Evolutionary conservation across 2,888 invertebrate genomes (phyloP), one percentile per base, ranked within the genome.

Genomic region (Yponomeuta evonymella): DNA sequence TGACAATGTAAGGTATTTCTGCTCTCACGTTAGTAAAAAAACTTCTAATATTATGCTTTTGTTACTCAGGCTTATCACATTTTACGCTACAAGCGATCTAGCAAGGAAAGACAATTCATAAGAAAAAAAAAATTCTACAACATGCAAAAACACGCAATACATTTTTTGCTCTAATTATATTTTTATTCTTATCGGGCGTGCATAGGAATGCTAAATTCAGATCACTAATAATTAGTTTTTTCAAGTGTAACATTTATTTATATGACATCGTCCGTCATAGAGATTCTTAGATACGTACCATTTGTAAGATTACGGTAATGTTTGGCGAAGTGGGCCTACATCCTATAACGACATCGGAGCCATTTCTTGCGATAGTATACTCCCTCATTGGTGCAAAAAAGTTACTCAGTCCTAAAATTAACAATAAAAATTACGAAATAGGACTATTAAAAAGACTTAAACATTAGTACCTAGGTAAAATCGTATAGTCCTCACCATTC

Each of bases 311-410:
- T 73, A 92, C 85, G 75, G 84, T 77, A 76, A 89, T 80, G 74
- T 91, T 90, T 74, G 92, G 90, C 77, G 86, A 86, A 67, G 89
- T 86, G 69, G 92, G 92, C 83, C 85, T 90, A 90, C 92, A 92
- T 82, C 85, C 88, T 75, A 90, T 85, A 73, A 90, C 77, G 74
- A 87, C 81, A 75, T 81, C 83, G 74, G 79, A 80, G 71, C 78
- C 77, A 72, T 76, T 78, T 79, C 81, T 84, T 73, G 83, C 79
- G 74, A 79, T 80, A 72, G 89, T 78, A 74, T 88, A 73, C 76
- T 88, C 85, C 75, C 81, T 85, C 85, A 89, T 85, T 67, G 92
- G 90, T 74, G 89, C 90, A 79, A 89, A 83, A 76, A 90, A 78
- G 76, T 76, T 85, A 58, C 78, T 80, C 82, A 70, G 88, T 82